phyloP scores from a whole-genome alignment of 1,140 invertebrate genomes.

The Zaprionus camerounensis region DNA sequence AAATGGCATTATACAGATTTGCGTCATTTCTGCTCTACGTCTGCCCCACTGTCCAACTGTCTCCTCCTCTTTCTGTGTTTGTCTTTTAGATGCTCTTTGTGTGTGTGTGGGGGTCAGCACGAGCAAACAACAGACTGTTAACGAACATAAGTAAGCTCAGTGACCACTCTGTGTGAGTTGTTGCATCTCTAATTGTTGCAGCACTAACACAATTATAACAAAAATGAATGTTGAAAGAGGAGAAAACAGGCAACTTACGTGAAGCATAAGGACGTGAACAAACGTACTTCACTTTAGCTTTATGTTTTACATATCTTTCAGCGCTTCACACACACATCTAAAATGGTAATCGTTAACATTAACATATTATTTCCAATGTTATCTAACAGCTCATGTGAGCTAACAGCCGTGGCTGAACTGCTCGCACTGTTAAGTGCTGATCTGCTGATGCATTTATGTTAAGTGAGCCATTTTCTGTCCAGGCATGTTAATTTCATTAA shows the following conservation, averaged over 20 bases:
- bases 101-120: constrained; percentile 18
- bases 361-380: neutral
- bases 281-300: neutral
- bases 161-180: constrained; percentile 15
- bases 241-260: constrained; percentile 2
- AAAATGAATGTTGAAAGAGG: constrained; percentile 10
- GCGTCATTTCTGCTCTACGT: constrained; percentile 68
- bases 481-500: constrained; percentile 8
- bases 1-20: constrained; percentile 76
- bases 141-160: constrained; percentile 44
- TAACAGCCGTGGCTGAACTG: neutral
- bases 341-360: neutral
- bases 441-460: neutral
- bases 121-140: constrained; percentile 35
- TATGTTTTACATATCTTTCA: neutral
- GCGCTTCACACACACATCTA: neutral
- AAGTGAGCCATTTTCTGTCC: constrained; percentile 7
- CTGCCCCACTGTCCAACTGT: constrained; percentile 2
- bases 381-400: neutral
- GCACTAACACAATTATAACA: constrained; percentile 31
- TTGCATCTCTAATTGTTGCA: constrained; percentile 36
- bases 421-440: neutral
- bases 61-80: neutral
- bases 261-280: neutral
- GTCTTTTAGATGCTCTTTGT: neutral